Evolutionary conservation across 1,140 invertebrate genomes (phyloP), one percentile per base, ranked within the genome.

Genomic region (Leptestheria dahalacensis): DNA sequence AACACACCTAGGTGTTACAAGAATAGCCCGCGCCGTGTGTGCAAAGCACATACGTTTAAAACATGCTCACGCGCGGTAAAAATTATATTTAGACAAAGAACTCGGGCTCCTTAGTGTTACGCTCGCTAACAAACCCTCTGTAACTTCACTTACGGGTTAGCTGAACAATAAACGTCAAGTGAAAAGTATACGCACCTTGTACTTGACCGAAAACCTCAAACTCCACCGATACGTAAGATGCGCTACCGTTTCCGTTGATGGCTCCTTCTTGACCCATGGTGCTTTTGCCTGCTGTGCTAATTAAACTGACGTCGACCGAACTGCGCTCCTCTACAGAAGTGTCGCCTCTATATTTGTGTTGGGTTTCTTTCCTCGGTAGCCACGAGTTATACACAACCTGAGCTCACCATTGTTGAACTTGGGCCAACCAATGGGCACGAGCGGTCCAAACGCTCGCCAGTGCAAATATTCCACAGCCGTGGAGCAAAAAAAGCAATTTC

Each of bases 171-270:
- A 51, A 25, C 18, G 49, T 2, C 26, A 12, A 18, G 20, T 46
- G n/a, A 28, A 26, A 26, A 11, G 33, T 41, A 59, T 24, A 67
- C 72, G 72, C 75, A 90, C 88, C 88, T 82, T 90, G 87, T 28
- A 91, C 86, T 73, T 86, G 83, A 61, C 88, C 88, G 65, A 79
- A 89, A 48, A 91, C 86, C 75, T 91, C 88, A 68, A 89, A 91
- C 64, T 92, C 88, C 12, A 88, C 82, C 50, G 86, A 86, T 29
- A 87, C 78, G 57, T 86, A 74, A 1, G 78, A 57, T 6, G 28
- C 28, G 50, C 61, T 58, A 18, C 46, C 57, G 21, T n/a, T 28
- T 52, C 15, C 46, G 33, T 26, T 21, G 52, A 11, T 12, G 50
- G 1, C 48, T 18, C 58, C 58, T 26, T 60, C 58, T 29, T 52